phyloP scores from a whole-genome alignment of 2,797 vertebrate species.

The Odontamblyopus lacepedii region DNA sequence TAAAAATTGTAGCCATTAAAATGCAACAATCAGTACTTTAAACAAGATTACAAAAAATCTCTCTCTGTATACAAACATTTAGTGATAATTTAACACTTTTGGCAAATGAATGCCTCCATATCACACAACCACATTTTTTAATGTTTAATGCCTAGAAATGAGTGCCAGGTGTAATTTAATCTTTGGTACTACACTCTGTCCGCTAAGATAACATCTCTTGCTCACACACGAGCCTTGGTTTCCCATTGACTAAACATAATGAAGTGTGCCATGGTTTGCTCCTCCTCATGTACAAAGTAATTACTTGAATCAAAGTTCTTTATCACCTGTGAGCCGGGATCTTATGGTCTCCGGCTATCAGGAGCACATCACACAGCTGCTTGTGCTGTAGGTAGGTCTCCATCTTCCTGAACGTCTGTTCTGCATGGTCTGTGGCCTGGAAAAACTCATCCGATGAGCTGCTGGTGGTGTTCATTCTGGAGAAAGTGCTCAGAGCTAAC shows the following conservation, averaged over 20 bases:
- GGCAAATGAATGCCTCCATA: too few relatives aligned
- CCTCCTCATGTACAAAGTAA: slow-evolving; percentile 29
- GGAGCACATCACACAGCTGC: slow-evolving; percentile 93
- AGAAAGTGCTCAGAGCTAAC: slow-evolving; percentile 77
- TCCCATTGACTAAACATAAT: slow-evolving; percentile 33
- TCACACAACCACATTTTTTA: neutral
- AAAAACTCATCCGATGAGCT: slow-evolving; percentile 89
- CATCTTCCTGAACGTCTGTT: slow-evolving; percentile 95
- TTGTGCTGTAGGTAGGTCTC: slow-evolving; percentile 96
- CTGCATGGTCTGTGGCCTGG: slow-evolving; percentile 89
- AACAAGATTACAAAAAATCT: too few relatives aligned
- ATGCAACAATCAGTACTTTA: too few relatives aligned
- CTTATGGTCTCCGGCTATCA: slow-evolving; percentile 91
- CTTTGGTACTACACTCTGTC: too few relatives aligned
- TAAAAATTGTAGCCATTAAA: too few relatives aligned
- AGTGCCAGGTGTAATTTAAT: too few relatives aligned
- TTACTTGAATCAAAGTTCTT: slow-evolving; percentile 47
- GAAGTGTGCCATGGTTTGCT: slow-evolving; percentile 31
- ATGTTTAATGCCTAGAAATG: too few relatives aligned
- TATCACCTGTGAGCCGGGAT: slow-evolving; percentile 94
- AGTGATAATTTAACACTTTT: too few relatives aligned
- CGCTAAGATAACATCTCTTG: too few relatives aligned
- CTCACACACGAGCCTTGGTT: neutral
- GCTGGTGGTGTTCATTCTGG: slow-evolving; percentile 80
- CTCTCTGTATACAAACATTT: too few relatives aligned